phyloP scores from a whole-genome alignment of 2,888 invertebrate genomes.

The Orthosia incerta region DNA sequence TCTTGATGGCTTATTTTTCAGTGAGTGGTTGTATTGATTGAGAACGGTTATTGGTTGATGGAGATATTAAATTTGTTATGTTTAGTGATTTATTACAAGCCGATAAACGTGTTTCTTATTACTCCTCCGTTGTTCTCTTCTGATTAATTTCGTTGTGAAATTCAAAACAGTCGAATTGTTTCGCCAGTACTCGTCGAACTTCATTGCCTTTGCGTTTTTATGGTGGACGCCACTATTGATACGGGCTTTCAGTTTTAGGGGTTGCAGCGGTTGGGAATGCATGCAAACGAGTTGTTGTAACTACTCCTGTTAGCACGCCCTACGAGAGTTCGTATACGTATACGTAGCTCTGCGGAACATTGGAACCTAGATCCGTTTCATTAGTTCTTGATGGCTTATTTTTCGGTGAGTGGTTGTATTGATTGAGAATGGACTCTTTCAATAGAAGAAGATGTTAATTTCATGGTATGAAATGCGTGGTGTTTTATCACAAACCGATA shows the following conservation, averaged over 20 bases:
- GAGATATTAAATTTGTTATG: neutral
- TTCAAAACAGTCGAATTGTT: too few species aligned
- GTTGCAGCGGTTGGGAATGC: neutral
- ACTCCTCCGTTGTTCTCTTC: neutral
- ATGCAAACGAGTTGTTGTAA: too few species aligned
- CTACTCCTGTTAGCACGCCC: conserved; percentile 56
- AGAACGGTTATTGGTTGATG: neutral
- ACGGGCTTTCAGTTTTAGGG: too few species aligned
- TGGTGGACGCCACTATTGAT: neutral
- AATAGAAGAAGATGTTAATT: neutral
- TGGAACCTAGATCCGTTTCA: conserved; percentile 32
- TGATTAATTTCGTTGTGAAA: too few species aligned
- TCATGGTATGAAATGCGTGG: neutral
- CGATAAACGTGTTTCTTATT: neutral
- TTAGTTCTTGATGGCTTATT: conserved; percentile 55
- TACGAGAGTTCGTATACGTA: conserved; percentile 38
- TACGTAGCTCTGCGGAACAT: conserved; percentile 33
- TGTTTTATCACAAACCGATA: neutral
- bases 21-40: conserved; percentile 17
- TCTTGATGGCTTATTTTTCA: too few species aligned
- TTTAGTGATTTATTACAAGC: neutral
- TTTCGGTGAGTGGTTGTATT: conserved; percentile 13
- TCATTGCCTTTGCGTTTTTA: neutral
- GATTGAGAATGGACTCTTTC: conserved; percentile 13
- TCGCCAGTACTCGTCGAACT: neutral